Percentiles rank a stretch among this genome's conserved stretches.
Conservation (phyloP, 2,888 invertebrate genomes). For the Microplitis manilae region DNA sequence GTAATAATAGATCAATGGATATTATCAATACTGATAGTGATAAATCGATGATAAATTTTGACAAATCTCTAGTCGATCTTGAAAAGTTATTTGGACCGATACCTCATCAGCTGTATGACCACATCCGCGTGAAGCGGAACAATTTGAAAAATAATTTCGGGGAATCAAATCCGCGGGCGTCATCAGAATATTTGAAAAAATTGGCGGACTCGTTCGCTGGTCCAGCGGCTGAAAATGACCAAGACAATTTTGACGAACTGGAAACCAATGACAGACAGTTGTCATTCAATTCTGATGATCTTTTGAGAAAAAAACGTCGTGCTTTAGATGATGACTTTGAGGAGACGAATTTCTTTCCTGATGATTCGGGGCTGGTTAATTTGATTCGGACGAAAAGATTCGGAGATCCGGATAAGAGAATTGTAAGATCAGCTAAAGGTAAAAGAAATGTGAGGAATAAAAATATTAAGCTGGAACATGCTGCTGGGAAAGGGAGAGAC, state of each 20-base stretch:
- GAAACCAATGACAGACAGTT: neutral
- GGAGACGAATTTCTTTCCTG: constrained; percentile 25
- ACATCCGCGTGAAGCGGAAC: constrained; percentile 49
- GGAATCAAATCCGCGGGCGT: neutral
- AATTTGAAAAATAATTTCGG: constrained; percentile 18
- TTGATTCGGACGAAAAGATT: constrained; percentile 45
- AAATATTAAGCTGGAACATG: neutral
- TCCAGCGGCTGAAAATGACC: constrained; percentile 30
- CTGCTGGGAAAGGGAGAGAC: too few relatives aligned
- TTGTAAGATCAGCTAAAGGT: too few relatives aligned
- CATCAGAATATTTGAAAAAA: constrained; percentile 41
- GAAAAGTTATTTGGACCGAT: constrained; percentile 39
- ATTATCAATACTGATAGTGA: too few relatives aligned
- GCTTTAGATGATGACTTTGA: constrained; percentile 41
- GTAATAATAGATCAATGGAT: too few relatives aligned
- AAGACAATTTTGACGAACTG: constrained; percentile 10
- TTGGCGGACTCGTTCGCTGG: constrained; percentile 43
- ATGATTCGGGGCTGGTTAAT: constrained; percentile 32
- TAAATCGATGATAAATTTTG: constrained; percentile 10
- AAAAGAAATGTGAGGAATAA: neutral
- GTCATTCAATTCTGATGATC: constrained; percentile 38
- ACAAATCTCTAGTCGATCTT: constrained; percentile 25
- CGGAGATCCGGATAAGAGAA: constrained; percentile 13
- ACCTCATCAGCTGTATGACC: constrained; percentile 31
- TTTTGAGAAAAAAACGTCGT: constrained; percentile 13